Conservation (phyloP, 2,888 invertebrate species). For the Sminthurinus aureus region DNA sequence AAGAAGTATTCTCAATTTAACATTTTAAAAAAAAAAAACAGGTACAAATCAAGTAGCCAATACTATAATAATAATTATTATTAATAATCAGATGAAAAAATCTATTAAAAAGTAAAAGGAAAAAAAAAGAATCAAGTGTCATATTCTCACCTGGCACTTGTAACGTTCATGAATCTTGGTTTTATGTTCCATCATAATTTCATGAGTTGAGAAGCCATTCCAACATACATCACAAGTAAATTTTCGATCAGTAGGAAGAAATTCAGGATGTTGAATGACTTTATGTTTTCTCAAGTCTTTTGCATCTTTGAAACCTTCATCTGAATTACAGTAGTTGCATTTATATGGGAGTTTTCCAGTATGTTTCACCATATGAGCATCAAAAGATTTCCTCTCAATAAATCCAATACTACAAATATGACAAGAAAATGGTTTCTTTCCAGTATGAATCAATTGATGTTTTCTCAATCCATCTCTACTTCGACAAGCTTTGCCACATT, state of each 20-base stretch:
- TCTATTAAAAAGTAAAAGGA: too few species aligned
- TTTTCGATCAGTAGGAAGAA: conserved; percentile 32
- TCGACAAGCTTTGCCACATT: conserved; percentile 48
- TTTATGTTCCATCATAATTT: conserved; percentile 43
- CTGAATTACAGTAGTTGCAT: conserved; percentile 38
- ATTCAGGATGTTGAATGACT: conserved; percentile 44
- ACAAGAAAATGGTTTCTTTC: conserved; percentile 40
- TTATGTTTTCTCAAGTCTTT: conserved; percentile 45
- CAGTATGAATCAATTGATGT: conserved; percentile 33
- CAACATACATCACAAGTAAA: conserved; percentile 46
- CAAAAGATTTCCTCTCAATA: conserved; percentile 43
- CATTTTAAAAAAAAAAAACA: not conserved
- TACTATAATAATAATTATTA: too few species aligned
- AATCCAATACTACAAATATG: conserved; percentile 40
- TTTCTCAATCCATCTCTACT: conserved; percentile 43
- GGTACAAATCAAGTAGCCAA: not conserved
- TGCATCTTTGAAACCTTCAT: conserved; percentile 49
- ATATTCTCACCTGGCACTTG: conserved; percentile 47
- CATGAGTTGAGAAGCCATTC: conserved; percentile 43
- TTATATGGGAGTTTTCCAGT: conserved; percentile 43
- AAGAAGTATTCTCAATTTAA: not conserved
- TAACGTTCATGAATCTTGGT: conserved; percentile 45
- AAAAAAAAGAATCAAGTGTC: too few species aligned
- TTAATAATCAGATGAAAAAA: too few species aligned
- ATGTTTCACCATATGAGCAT: conserved; percentile 45